phyloP scores from a whole-genome alignment of 2,888 invertebrate genomes.

The Leucoptera coffeella region DNA sequence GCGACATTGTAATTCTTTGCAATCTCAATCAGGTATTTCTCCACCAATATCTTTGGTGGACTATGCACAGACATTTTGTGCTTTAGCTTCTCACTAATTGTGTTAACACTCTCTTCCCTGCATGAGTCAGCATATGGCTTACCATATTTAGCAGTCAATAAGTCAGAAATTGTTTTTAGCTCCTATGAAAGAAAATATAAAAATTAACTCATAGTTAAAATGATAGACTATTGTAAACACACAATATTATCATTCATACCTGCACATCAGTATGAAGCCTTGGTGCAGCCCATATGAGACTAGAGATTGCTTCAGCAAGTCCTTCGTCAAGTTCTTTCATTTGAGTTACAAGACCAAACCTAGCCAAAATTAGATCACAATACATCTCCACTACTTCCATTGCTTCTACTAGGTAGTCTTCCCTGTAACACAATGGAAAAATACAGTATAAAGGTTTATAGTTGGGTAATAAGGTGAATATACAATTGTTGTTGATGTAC shows the following conservation, averaged over 20 bases:
- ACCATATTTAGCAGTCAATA: constrained; percentile 88
- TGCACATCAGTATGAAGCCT: constrained; percentile 80
- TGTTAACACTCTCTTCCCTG: constrained; percentile 70
- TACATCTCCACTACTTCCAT: constrained; percentile 99
- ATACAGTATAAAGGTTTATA: no score
- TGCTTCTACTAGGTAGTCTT: constrained; percentile 98
- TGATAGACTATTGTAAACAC: no score
- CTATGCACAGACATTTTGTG: constrained; percentile 92
- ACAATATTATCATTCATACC: no score
- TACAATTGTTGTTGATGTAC: no score
- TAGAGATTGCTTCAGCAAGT: constrained; percentile 91
- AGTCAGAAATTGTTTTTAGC: constrained; percentile 77
- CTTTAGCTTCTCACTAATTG: constrained; percentile 85
- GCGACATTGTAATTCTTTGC: constrained; percentile 92
- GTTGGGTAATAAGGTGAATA: no score
- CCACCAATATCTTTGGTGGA: constrained; percentile 91
- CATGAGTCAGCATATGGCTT: constrained; percentile 89
- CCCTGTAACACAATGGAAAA: constrained; percentile 57
- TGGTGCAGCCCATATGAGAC: constrained; percentile 95
- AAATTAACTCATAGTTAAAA: not conserved
- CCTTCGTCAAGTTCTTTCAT: constrained; percentile 96
- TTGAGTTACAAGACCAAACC: constrained; percentile 94
- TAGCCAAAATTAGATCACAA: constrained; percentile 91
- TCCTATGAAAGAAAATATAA: constrained; percentile 33
- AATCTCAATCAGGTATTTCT: constrained; percentile 91